Conservation (phyloP, 2,113 vertebrate genomes). For the Atractosteus spatula region DNA sequence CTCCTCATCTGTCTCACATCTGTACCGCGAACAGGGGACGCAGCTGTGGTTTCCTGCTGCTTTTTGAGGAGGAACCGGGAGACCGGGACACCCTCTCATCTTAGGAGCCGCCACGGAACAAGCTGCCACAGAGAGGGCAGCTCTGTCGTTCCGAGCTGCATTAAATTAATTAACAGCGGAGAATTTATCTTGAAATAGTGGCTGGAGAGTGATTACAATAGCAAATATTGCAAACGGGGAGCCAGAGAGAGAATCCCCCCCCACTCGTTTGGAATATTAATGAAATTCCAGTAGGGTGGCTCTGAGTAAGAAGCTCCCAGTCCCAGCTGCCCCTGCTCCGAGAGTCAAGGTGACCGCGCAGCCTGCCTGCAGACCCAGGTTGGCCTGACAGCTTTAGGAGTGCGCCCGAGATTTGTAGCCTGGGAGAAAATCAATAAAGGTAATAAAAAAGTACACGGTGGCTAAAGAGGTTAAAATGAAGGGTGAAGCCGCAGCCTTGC, state of each 20-base stretch:
- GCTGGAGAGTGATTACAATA: constrained; percentile 40
- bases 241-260: constrained; percentile 30
- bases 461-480: constrained; percentile 73
- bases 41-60: no score
- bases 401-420: constrained; percentile 66
- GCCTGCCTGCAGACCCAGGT: constrained; percentile 54
- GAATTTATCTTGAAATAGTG: constrained; percentile 40
- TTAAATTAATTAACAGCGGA: constrained; percentile 44
- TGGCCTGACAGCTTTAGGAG: constrained; percentile 73
- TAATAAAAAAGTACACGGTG: constrained; percentile 64
- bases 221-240: constrained; percentile 49
- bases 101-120: constrained; percentile 33
- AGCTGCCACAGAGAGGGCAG: constrained; percentile 10
- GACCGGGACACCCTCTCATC: constrained; percentile 32
- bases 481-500: constrained; percentile 46
- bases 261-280: constrained; percentile 56
- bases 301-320: constrained; percentile 25
- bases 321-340: constrained; percentile 49
- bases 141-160: constrained; percentile 20
- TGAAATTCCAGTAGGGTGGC: constrained; percentile 40
- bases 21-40: no score
- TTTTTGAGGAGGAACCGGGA: no score
- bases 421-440: constrained; percentile 59
- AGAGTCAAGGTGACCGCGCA: constrained; percentile 72
- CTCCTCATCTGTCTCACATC: neutral